Evolutionary conservation across 2,797 vertebrate genomes (phyloP).

Genomic region (Threskiornis aethiopicus): DNA sequence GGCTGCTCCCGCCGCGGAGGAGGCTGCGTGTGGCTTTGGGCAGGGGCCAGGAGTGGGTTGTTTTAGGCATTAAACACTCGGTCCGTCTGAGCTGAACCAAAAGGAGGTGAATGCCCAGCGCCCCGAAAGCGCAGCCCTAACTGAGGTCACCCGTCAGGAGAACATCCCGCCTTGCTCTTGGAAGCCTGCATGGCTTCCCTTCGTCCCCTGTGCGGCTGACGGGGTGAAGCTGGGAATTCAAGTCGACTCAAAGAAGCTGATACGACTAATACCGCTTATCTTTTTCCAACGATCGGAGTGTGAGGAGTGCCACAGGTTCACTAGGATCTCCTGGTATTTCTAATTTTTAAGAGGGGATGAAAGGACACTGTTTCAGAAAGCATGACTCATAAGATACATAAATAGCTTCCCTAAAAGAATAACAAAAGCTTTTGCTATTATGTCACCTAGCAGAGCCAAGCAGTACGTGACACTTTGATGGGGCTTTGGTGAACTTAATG

Average conservation of each 20-base stretch:
- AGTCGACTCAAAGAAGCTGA: neutral
- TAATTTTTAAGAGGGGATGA: neutral
- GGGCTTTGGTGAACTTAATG: neutral
- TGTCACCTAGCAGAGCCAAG: neutral
- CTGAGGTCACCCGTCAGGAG: neutral
- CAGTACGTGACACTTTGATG: neutral
- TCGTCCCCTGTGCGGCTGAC: accelerated
- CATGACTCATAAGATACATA: neutral
- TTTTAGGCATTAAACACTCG: accelerated
- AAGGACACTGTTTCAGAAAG: neutral
- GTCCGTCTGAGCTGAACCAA: neutral
- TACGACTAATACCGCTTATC: neutral
- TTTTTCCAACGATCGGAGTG: neutral
- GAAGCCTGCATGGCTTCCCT: neutral
- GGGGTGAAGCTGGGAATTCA: neutral
- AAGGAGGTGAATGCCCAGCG: neutral
- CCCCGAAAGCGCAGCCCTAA: neutral
- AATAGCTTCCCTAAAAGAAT: neutral
- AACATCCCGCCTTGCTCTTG: neutral
- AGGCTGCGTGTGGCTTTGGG: neutral
- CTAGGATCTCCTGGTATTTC: neutral
- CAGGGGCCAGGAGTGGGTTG: neutral
- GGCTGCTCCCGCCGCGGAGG: no score
- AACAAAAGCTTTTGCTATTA: neutral
- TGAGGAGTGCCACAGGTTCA: neutral